Evolutionary conservation across 2,797 vertebrate genomes (phyloP), one percentile per base, ranked within the genome.

Genomic region (Hafferia zeledoni): DNA sequence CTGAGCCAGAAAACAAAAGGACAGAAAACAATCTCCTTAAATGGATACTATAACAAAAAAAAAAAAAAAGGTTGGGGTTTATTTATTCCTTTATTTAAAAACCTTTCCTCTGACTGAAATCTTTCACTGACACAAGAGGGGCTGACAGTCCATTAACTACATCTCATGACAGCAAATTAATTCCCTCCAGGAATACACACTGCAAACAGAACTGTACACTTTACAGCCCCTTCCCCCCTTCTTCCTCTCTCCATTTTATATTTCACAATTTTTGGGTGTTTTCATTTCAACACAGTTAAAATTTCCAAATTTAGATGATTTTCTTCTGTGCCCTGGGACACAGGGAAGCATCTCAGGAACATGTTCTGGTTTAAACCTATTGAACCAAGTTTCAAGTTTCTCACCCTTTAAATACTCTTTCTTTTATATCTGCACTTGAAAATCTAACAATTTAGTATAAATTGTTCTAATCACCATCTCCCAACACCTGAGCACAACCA

Each of bases 251-350:
- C 10, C 57, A 69, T 95, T 95, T 74, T 41, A 64, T 30, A 92
- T 53, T 68, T 89, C 65, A 78, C 68, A 18, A 13, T 24, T 49
- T 39, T 47, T 59, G 35, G 7, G 44, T 90, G 17, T 83, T 91
- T 90, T 76, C 37, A 82, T 92, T 93, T 92, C 94, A 93, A 52
- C 43, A 91, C 64, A 96, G 67, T 87, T 79, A 33, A 31, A 9
- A 84, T 33, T 74, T 87, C 52, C 56, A 81, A 89, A 90, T 43
- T 53, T 5, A 93, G 31, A 22, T 35, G 31, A n/a, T 83, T 81
- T 25, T 83, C 41, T 83, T 70, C 39, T 33, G 12, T 56, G 53
- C 37, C 52, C 44, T 61, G 33, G 16, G 44, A 79, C 39, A 53
- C 33, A 44, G 69, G 76, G 33, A 83, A 82, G n/a, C 2, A 20